Base-by-base conservation (phyloP, 2,797 vertebrate genomes). In the Ciconia nigra region DNA sequence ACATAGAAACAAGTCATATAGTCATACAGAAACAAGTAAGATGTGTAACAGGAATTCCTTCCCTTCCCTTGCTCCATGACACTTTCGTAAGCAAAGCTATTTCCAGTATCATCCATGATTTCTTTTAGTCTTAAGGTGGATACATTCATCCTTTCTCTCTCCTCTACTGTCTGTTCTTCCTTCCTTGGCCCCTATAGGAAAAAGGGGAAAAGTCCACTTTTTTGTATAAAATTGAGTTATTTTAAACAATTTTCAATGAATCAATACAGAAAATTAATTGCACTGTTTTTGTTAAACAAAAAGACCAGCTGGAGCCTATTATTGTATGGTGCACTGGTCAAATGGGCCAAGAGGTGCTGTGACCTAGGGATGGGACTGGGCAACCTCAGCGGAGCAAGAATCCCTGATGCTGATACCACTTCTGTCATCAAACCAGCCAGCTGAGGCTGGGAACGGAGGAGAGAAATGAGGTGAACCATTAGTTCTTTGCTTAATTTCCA, bases 311-410 rank as follows among this genome's bases (percentile, higher is more conserved):
- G 65, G n/a, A 91, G 13, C 25, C 52, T 31, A 6, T 47, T 25
- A 63, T 15, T 17, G 13, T 47, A 10, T 29, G 9, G 20, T 58
- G 26, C 35, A 15, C 24, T 59, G 29, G 18, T 71, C n/a, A 71
- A 37, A 55, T 22, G 15, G 33, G 29, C 63, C 16, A 26, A 73
- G 39, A 70, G 17, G 11, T 76, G 31, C 63, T 84, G 74, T 52
- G 42, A 52, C 17, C 69, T 31, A 42, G 29, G 59, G 51, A 33
- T 54, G 47, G 57, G 35, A 42, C 22, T 46, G 70, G 58, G 17
- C 33, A 58, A 17, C 9, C 28, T 39, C 35, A n/a, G 21, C 0
- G 0, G 21, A 55, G 16, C 7, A 63, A 49, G 41, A 72, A 28
- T 5, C 25, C n/a, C 49, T 76, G 47, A n/a, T 7, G 28, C 31